Percentiles rank a stretch among this genome's conserved stretches.
Conservation (phyloP, 1,140 invertebrate genomes). For the Drosophila eugracilis region DNA sequence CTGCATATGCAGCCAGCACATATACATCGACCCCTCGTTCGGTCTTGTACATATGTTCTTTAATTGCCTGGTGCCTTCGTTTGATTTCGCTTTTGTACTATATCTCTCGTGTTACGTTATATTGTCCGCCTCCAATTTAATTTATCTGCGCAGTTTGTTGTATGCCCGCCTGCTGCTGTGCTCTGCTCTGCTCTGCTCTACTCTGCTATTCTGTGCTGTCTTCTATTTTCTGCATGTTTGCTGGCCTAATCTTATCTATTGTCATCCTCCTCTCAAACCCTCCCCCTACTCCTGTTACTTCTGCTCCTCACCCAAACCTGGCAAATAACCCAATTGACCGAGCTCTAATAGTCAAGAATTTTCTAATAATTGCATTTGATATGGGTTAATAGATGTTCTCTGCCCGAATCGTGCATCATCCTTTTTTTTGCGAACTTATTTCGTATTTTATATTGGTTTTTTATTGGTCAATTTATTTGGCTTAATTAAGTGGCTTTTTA, state of each 20-base stretch:
- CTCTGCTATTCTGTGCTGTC: too few relatives aligned
- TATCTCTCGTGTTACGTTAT: conserved; percentile 1
- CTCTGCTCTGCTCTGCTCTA: too few relatives aligned
- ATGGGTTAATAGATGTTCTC: background rate
- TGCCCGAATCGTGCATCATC: background rate
- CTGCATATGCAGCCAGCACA: conserved; percentile 13
- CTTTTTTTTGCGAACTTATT: too few relatives aligned
- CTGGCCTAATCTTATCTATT: conserved; percentile 24
- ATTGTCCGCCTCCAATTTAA: conserved; percentile 30
- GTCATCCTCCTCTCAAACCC: too few relatives aligned
- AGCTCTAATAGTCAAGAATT: background rate
- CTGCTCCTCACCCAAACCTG: too few relatives aligned
- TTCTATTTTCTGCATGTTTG: conserved; percentile 17
- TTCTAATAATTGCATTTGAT: background rate
- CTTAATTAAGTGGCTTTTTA: too few relatives aligned
- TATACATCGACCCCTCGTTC: conserved; percentile 6
- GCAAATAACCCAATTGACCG: background rate
- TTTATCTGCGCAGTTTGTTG: conserved; percentile 45
- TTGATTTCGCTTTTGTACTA: conserved; percentile 10
- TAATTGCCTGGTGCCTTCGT: conserved; percentile 51
- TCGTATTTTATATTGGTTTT: too few relatives aligned
- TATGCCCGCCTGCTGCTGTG: background rate
- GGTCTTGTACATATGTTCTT: conserved; percentile 35
- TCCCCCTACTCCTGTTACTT: too few relatives aligned
- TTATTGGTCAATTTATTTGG: too few relatives aligned